Base-by-base conservation (phyloP, 2,797 vertebrate species). In the Pampus argenteus region DNA sequence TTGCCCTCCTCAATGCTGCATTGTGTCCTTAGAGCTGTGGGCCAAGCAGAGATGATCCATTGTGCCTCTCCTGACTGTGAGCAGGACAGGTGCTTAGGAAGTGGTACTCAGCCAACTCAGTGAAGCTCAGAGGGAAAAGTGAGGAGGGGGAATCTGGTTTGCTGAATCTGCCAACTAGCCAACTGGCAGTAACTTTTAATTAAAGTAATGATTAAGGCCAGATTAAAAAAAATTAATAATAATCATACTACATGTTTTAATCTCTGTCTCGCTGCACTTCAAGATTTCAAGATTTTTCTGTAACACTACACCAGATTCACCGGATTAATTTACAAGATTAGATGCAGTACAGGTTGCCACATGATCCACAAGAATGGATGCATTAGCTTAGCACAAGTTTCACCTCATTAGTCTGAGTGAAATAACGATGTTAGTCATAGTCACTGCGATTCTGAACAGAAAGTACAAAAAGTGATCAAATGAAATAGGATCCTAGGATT, bases 11-110 rank as follows among this genome's bases (percentile, higher is more conserved):
- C 40, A 5, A 28, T 50, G 23, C 20, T 56, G 48, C 18, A 11
- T 23, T 52, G 36, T 48, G 23, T 36, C 40, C 44, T 48, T 59
- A 26, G 26, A 34, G 58, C 54, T 66, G 36, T 28, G 9, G 23
- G 74, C 79, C 66, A 73, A 51, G 49, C 34, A 59, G 52, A 74
- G 71, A 25, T 34, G 70, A 76, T 61, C 66, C 36, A 60, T 22
- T 68, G 52, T 67, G 75, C 57, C 57, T n/a, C 60, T n/a, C 22
- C 65, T 29, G 52, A 64, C 81, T 67, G 79, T 20, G 78, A 79
- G 78, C 63, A 59, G 67, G 70, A 71, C 83, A 82, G 88, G 83
- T 90, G 89, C 82, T 65, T 66, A 78, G 83, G 83, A 86, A 88
- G 82, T 15, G 73, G 0, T n/a, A 11, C 28, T 3, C 51, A 2